These are phyloP conservation scores for Notamacropus eugenii DNA, from an alignment of 2,797 vertebrate species.

Conservation along the genomic window DNA sequence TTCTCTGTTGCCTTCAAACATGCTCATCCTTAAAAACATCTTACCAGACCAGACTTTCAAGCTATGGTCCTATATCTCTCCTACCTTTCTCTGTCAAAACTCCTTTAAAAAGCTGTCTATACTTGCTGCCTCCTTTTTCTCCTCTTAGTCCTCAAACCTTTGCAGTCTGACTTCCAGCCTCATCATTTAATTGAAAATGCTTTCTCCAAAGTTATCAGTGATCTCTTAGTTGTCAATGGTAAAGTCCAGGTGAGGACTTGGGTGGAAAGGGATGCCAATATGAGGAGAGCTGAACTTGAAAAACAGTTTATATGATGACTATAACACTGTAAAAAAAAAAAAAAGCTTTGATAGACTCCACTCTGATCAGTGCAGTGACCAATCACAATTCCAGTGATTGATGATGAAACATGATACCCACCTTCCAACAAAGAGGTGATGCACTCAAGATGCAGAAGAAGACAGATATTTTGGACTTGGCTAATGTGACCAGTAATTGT, in stretches of 20 bases:
- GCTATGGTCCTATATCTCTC: neutral
- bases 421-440: neutral
- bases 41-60: neutral
- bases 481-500: neutral
- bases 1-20: neutral
- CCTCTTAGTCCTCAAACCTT: neutral
- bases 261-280: neutral
- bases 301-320: neutral
- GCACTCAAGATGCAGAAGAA: neutral
- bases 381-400: neutral
- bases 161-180: neutral
- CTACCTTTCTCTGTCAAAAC: neutral
- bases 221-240: neutral
- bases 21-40: neutral
- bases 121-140: neutral
- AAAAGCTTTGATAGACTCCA: neutral
- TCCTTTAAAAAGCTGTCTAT: neutral
- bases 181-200: neutral
- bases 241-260: neutral
- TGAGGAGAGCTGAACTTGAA: neutral
- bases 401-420: neutral
- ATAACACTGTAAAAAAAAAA: neutral
- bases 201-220: neutral
- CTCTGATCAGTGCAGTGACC: neutral
- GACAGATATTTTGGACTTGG: neutral